These are phyloP conservation scores for Trachelus iudaicus DNA, from an alignment of 2,888 invertebrate genomes.

Conservation along the genomic window DNA sequence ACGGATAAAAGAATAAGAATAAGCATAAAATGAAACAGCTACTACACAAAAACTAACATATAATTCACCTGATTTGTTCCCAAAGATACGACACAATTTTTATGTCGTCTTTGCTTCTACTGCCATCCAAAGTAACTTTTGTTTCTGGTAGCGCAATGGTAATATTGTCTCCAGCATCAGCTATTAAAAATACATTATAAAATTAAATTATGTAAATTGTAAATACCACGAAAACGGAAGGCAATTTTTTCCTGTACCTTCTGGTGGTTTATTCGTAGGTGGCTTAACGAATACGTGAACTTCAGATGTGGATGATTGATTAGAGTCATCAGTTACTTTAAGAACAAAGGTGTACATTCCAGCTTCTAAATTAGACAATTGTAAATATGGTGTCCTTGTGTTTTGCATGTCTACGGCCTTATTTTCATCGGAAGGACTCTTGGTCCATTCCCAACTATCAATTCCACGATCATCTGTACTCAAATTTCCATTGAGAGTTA, in stretches of 20 bases:
- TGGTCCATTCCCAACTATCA: slow-evolving; percentile 95
- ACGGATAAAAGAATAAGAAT: background rate
- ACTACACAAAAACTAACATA: slow-evolving; percentile 3
- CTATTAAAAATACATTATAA: slow-evolving; percentile 52
- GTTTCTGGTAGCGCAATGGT: slow-evolving; percentile 88
- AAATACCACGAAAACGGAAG: background rate
- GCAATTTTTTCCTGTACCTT: slow-evolving; percentile 72
- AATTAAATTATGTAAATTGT: background rate
- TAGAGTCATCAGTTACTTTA: slow-evolving; percentile 92
- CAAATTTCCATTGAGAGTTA: slow-evolving; percentile 88
- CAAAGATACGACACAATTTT: slow-evolving; percentile 85
- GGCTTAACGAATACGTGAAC: slow-evolving; percentile 95
- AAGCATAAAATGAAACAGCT: background rate
- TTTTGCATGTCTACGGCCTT: slow-evolving; percentile 97
- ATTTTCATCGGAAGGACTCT: slow-evolving; percentile 85
- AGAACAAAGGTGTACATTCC: slow-evolving; percentile 94
- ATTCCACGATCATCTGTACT: slow-evolving; percentile 96
- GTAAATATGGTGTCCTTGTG: slow-evolving; percentile 88
- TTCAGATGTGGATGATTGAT: slow-evolving; percentile 87
- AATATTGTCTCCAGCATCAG: slow-evolving; percentile 68
- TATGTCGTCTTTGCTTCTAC: slow-evolving; percentile 84
- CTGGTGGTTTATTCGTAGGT: slow-evolving; percentile 85
- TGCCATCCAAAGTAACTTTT: slow-evolving; percentile 83
- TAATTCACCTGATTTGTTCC: slow-evolving; percentile 77
- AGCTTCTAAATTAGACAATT: slow-evolving; percentile 89